Conservation (phyloP, 1,140 invertebrate species). For the Lasioglossum albipes region DNA sequence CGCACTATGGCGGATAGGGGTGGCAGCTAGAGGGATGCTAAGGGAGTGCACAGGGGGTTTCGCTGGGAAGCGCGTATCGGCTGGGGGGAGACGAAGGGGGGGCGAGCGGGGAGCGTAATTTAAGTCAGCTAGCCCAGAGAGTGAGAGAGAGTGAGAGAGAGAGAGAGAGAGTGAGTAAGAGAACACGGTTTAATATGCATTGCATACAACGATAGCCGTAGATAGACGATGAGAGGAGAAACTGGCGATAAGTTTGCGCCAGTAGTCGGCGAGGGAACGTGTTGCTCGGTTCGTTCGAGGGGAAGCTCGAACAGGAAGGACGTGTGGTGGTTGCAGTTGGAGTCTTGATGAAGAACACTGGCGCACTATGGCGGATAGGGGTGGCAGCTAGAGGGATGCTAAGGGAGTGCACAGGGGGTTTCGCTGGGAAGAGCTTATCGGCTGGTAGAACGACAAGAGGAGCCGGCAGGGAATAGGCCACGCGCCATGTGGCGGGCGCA, state of each 20-base stretch:
- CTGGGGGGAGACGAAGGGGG: slow-evolving; percentile 3
- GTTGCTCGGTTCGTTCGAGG: slow-evolving; percentile 10
- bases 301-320: slow-evolving; percentile 12
- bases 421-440: slow-evolving; percentile 20
- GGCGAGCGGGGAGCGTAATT: no score
- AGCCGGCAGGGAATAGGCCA: slow-evolving; percentile 38
- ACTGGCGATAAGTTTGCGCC: slow-evolving; percentile 9
- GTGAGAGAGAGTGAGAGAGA: no score
- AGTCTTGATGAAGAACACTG: slow-evolving; percentile 25
- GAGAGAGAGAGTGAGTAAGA: no score
- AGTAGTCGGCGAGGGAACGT: background rate
- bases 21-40: no score
- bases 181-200: slow-evolving; percentile 29
- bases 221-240: slow-evolving; percentile 33
- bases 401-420: no score
- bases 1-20: background rate
- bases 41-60: no score
- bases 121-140: no score
- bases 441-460: slow-evolving; percentile 37
- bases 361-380: background rate
- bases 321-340: slow-evolving; percentile 15
- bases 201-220: slow-evolving; percentile 26
- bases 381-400: no score
- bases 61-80: slow-evolving; percentile 20
- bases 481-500: slow-evolving; percentile 28